Conservation (phyloP, 2,888 invertebrate species). For the Lepidocyrtoides sp. region DNA sequence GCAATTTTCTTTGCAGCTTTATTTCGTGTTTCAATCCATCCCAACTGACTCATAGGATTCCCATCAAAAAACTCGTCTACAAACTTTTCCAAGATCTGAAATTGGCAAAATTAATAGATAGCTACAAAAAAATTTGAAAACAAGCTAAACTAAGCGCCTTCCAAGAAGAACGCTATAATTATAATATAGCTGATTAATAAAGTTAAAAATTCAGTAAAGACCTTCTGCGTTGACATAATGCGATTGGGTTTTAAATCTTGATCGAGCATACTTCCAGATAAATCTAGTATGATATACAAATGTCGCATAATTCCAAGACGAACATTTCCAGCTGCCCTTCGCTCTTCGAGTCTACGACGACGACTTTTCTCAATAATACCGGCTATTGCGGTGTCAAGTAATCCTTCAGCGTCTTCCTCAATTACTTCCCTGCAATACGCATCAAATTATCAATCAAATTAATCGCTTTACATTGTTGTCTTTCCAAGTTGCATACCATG, state of each 20-base stretch:
- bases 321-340: constrained; percentile 90
- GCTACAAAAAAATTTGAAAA: not conserved
- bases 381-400: constrained; percentile 95
- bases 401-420: constrained; percentile 97
- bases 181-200: too few relatives aligned
- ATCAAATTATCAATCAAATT: too few relatives aligned
- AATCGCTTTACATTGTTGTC: too few relatives aligned
- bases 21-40: constrained; percentile 95
- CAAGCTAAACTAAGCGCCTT: too few relatives aligned
- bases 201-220: constrained; percentile 87
- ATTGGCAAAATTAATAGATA: not conserved
- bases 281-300: constrained; percentile 95
- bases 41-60: constrained; percentile 99
- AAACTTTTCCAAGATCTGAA: constrained; percentile 95
- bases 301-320: constrained; percentile 99
- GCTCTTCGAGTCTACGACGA: constrained; percentile 91
- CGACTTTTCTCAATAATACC: constrained; percentile 97
- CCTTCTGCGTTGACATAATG: constrained; percentile 95
- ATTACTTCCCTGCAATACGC: constrained; percentile 93
- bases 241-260: constrained; percentile 98
- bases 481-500: too few relatives aligned
- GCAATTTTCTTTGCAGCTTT: constrained; percentile 97
- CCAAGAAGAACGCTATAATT: not conserved
- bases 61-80: constrained; percentile 99
- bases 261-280: constrained; percentile 97